Evolutionary conservation across 2,888 invertebrate genomes (phyloP).

Genomic region (Acanthosepion lycidas): DNA sequence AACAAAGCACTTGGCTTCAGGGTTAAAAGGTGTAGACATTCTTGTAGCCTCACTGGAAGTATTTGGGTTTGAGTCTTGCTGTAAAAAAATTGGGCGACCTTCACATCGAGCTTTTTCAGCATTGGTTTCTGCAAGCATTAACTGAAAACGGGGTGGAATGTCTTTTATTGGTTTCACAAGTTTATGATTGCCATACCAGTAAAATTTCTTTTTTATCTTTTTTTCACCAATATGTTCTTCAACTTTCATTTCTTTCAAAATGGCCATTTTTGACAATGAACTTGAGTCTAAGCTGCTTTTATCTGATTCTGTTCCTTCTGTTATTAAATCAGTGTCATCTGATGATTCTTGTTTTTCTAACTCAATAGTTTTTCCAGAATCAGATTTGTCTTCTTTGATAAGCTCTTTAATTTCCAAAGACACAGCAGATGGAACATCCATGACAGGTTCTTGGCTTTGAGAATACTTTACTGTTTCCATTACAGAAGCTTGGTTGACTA

Average conservation of each 20-base stretch:
- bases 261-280: background rate
- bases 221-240: constrained; percentile 42
- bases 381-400: background rate
- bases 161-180: constrained; percentile 71
- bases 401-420: background rate
- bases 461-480: background rate
- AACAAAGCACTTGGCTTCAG: constrained; percentile 62
- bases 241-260: background rate
- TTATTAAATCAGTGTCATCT: background rate
- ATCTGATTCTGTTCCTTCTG: background rate
- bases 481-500: background rate
- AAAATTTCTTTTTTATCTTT: constrained; percentile 62
- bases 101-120: constrained; percentile 67
- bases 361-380: background rate
- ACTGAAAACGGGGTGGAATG: constrained; percentile 70
- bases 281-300: background rate
- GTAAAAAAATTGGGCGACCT: constrained; percentile 68
- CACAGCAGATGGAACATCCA: background rate
- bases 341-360: background rate
- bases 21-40: constrained; percentile 55
- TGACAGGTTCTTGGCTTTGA: background rate
- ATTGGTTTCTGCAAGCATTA: constrained; percentile 64
- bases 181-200: constrained; percentile 69
- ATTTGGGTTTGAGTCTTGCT: constrained; percentile 36
- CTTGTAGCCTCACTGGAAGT: background rate